These are phyloP conservation scores for Prolemur simus DNA, from an alignment of 2,113 vertebrate species.

Conservation along the genomic window DNA sequence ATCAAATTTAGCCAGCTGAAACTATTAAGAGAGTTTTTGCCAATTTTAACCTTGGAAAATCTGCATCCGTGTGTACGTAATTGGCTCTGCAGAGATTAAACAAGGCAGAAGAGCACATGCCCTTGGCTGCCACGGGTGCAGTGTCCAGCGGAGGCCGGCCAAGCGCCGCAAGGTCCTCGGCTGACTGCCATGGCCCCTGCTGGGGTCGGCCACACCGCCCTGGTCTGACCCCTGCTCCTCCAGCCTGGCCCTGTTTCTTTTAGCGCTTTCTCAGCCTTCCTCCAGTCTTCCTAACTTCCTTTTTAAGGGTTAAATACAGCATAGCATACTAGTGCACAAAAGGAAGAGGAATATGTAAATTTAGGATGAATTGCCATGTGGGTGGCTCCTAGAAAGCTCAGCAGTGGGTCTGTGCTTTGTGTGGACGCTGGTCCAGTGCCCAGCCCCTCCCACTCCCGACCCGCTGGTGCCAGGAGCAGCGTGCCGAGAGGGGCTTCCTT, in stretches of 20 bases:
- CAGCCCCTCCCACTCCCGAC: rapidly evolving
- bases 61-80: rapidly evolving
- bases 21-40: background rate
- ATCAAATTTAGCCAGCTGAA: background rate
- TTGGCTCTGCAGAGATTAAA: background rate
- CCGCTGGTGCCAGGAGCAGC: background rate
- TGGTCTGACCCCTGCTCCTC: background rate
- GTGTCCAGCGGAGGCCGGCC: background rate
- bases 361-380: background rate
- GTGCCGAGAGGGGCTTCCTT: background rate
- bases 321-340: rapidly evolving
- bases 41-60: background rate
- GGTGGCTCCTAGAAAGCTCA: background rate
- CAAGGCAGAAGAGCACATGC: background rate
- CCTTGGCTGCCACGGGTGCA: background rate
- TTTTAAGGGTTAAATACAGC: too few relatives aligned
- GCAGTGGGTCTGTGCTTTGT: background rate
- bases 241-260: rapidly evolving
- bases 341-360: background rate
- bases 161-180: background rate
- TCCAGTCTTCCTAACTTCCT: background rate
- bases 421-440: rapidly evolving
- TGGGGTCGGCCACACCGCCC: rapidly evolving
- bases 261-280: background rate
- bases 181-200: background rate